A percentile compares a stretch with the other conserved stretches of the same genome.
phyloP scores from a whole-genome alignment of 2,797 vertebrate genomes.

The Holocentrus rufus region DNA sequence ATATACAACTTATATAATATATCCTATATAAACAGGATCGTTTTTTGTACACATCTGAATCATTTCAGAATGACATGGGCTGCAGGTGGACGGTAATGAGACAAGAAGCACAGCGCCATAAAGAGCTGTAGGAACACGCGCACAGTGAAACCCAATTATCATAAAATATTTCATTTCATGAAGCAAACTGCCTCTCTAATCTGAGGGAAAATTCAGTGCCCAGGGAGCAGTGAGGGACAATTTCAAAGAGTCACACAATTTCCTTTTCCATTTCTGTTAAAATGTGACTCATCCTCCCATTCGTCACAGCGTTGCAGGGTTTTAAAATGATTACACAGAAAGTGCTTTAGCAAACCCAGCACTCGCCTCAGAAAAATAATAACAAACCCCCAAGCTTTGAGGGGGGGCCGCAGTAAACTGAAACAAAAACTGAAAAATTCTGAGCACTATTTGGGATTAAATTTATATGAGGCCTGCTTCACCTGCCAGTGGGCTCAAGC shows the following conservation, averaged over 20 bases:
- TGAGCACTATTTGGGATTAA: conserved; percentile 34
- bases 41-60: conserved; percentile 10
- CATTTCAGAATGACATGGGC: conserved; percentile 10
- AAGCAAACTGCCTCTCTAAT: conserved; percentile 51
- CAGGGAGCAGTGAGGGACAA: conserved; percentile 32
- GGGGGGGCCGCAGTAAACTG: conserved; percentile 5
- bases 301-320: conserved; percentile 57
- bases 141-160: conserved; percentile 45
- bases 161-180: conserved; percentile 59
- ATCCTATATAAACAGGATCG: conserved; percentile 19
- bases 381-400: conserved; percentile 41
- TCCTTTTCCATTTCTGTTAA: conserved; percentile 49
- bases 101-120: conserved; percentile 24
- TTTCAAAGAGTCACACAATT: conserved; percentile 58
- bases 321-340: conserved; percentile 63
- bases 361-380: conserved; percentile 46
- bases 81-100: conserved; percentile 44
- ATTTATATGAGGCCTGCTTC: conserved; percentile 7
- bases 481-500: conserved; percentile 25
- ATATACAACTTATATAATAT: neutral
- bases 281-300: conserved; percentile 66
- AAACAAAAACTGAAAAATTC: conserved; percentile 44
- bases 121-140: conserved; percentile 44
- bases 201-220: conserved; percentile 38
- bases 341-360: conserved; percentile 41